Percentiles rank a stretch among this genome's conserved stretches.
These are phyloP conservation scores for Halictus ligatus DNA, from an alignment of 2,888 invertebrate genomes.

Conservation along the genomic window DNA sequence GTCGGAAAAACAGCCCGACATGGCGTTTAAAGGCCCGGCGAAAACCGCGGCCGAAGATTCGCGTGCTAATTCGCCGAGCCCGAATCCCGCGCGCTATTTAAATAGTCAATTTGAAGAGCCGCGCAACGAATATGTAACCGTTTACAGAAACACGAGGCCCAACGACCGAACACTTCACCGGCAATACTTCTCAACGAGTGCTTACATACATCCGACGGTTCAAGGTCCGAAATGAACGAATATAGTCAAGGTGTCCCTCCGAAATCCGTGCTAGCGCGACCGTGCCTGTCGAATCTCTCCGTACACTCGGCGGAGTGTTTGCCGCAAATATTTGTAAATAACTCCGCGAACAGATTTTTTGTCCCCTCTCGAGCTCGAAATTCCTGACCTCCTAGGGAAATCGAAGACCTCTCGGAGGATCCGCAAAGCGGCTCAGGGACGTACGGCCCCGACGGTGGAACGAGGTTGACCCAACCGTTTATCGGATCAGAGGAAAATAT, in stretches of 20 bases:
- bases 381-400: background rate
- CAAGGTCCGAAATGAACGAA: slow-evolving; percentile 43
- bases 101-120: slow-evolving; percentile 45
- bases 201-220: slow-evolving; percentile 24
- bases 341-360: slow-evolving; percentile 9
- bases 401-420: background rate
- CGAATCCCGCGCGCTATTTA: slow-evolving; percentile 35
- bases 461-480: background rate
- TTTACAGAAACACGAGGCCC: slow-evolving; percentile 49
- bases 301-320: slow-evolving; percentile 32
- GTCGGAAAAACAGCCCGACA: slow-evolving; percentile 32
- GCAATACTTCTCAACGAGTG: slow-evolving; percentile 38
- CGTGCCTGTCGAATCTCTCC: background rate
- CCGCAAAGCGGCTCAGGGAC: background rate
- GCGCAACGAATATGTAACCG: slow-evolving; percentile 25
- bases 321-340: slow-evolving; percentile 52
- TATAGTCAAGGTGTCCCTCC: slow-evolving; percentile 9
- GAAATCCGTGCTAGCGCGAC: slow-evolving; percentile 7
- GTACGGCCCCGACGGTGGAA: background rate
- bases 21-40: slow-evolving; percentile 38
- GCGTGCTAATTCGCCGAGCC: slow-evolving; percentile 39
- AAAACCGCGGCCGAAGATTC: slow-evolving; percentile 22
- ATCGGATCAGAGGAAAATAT: background rate
- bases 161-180: slow-evolving; percentile 37
- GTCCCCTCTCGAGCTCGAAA: background rate